Percentiles rank a stretch among this genome's conserved stretches.
These are phyloP conservation scores for Platycheirus rosarum DNA, from an alignment of 2,888 invertebrate species.

Conservation along the genomic window DNA sequence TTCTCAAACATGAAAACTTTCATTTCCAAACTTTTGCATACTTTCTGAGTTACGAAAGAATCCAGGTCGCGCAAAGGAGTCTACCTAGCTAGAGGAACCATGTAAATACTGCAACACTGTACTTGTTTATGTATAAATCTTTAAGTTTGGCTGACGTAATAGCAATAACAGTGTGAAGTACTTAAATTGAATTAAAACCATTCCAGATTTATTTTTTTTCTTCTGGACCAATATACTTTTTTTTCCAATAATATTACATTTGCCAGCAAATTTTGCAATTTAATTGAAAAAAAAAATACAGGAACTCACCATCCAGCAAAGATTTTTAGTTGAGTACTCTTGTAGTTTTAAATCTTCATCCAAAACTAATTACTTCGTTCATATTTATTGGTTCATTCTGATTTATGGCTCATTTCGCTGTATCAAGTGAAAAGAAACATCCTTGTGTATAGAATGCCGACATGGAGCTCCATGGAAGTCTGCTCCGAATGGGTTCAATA, in stretches of 20 bases:
- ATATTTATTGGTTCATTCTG: conserved; percentile 11
- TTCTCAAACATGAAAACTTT: neutral
- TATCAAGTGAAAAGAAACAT: conserved; percentile 16
- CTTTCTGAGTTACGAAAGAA: no score
- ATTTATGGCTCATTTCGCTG: neutral
- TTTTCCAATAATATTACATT: neutral
- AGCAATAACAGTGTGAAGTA: conserved; percentile 6
- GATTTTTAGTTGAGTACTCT: neutral
- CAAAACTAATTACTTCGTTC: conserved; percentile 12
- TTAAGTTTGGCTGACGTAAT: neutral
- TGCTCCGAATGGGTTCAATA: neutral
- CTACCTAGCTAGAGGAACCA: neutral
- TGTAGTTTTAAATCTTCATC: conserved; percentile 8
- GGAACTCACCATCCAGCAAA: neutral
- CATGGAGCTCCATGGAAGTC: neutral
- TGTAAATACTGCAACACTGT: conserved; percentile 1
- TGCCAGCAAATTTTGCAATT: neutral
- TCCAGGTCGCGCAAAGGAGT: neutral
- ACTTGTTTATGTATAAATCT: neutral
- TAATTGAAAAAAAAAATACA: neutral
- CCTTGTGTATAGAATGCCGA: conserved; percentile 3
- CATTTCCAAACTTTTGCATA: conserved; percentile 2
- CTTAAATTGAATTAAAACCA: conserved; percentile 6
- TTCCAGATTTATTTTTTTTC: neutral
- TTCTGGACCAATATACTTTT: neutral